phyloP scores from a whole-genome alignment of 2,113 vertebrate genomes.

The Pangasianodon hypophthalmus region DNA sequence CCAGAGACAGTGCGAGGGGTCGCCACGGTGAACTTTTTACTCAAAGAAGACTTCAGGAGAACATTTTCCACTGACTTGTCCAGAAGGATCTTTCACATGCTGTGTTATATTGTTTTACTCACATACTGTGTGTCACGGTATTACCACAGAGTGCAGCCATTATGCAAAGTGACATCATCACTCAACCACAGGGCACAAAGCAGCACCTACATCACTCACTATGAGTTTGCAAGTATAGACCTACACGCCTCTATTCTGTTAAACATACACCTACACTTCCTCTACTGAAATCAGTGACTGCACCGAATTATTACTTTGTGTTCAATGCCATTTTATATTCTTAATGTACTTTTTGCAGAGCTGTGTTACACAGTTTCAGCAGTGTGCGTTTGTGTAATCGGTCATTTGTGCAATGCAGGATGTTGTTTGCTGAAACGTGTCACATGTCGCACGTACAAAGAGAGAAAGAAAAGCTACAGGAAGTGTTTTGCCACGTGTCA shows the following conservation, averaged over 20 bases:
- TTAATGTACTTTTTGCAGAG: not conserved
- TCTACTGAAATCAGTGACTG: not conserved
- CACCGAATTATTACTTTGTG: not conserved
- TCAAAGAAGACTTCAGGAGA: not conserved
- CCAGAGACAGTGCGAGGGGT: slow-evolving; percentile 15
- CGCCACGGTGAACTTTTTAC: not conserved
- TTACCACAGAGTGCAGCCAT: not conserved
- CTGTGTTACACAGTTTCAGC: not conserved
- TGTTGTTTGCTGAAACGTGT: not conserved
- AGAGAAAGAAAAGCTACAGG: slow-evolving; percentile 1
- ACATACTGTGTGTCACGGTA: not conserved
- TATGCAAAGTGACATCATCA: not conserved
- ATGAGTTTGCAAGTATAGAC: not conserved
- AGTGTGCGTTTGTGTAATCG: slow-evolving; percentile 4
- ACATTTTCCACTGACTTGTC: not conserved
- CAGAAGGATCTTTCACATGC: not conserved
- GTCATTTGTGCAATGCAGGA: slow-evolving; percentile 14
- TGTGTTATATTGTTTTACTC: not conserved
- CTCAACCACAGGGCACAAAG: not conserved
- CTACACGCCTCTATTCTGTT: not conserved
- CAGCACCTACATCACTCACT: not conserved
- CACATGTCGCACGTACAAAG: not conserved
- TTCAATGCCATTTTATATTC: not conserved
- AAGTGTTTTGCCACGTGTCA: not conserved
- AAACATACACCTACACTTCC: not conserved